Base-by-base conservation (phyloP, 2,797 vertebrate genomes). In the Sparus aurata region DNA sequence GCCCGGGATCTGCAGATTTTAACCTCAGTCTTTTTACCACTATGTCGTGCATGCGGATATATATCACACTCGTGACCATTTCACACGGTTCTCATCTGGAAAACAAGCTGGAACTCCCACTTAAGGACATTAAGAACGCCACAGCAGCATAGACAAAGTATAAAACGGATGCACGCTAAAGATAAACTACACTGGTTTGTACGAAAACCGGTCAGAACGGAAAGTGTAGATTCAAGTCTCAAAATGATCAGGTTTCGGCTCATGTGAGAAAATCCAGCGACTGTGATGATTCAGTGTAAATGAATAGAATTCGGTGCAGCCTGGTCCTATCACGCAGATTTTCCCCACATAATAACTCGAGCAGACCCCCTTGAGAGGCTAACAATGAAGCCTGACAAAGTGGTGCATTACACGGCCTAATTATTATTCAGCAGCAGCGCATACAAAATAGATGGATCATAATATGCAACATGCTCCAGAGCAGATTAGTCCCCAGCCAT, bases 351-450 rank as follows among this genome's bases (percentile, higher is more conserved):
- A 34, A 78, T 77, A 77, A 30, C 61, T 69, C 45, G 27, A 58
- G 55, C 46, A 49, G 73, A 62, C 41, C n/a, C 27, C 34, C 23
- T 78, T 12, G 57, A n/a, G 52, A 61, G 70, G 68, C 63, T 30
- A 49, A 73, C 13, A 17, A 34, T 46, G 30, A 80, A 58, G 53
- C 38, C 60, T 47, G 27, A 76, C 52, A 58, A 85, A 76, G 50
- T 58, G 67, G 13, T 60, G 50, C 59, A 66, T 73, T 80, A 61
- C 65, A 69, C 72, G 53, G 69, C 34, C n/a, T 69, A 55, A 43
- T 77, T 71, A 78, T 80, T 69, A 76, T 75, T 82, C 64, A 54
- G 46, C 38, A 54, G 63, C 52, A 57, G 61, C 71, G 47, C 49
- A 61, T 55, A 54, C 52, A 57, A 65, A 75, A 65, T 77, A 54